Evolutionary conservation across 1,140 invertebrate species (phyloP).

Genomic region (Tetramorium simillimum): DNA sequence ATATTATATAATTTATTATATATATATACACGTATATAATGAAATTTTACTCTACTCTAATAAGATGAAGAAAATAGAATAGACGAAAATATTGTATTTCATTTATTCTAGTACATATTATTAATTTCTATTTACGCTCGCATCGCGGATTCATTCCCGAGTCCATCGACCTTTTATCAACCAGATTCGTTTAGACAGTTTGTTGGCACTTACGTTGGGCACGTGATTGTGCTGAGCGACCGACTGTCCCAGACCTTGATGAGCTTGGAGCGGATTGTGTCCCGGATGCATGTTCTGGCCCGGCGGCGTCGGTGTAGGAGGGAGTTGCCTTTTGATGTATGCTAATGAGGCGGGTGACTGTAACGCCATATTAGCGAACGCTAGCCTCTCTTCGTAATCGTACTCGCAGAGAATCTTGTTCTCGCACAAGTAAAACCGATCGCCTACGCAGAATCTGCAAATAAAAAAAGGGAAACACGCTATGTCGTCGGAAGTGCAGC

Average conservation of each 20-base stretch:
- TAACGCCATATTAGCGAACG: conserved; percentile 96
- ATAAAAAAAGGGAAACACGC: conserved; percentile 52
- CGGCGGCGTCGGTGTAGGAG: conserved; percentile 82
- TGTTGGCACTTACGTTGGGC: conserved; percentile 80
- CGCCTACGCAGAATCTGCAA: conserved; percentile 97
- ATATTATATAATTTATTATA: too few species aligned
- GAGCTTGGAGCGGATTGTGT: conserved; percentile 81
- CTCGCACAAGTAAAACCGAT: conserved; percentile 97
- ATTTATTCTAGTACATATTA: background rate
- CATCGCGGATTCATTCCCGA: background rate
- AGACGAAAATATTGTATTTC: background rate
- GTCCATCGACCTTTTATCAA: background rate
- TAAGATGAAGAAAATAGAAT: background rate
- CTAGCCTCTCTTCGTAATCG: conserved; percentile 97
- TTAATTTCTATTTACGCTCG: conserved; percentile 5
- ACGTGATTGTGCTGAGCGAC: conserved; percentile 83
- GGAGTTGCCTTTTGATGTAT: conserved; percentile 94
- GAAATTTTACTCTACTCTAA: background rate
- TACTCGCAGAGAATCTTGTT: conserved; percentile 99
- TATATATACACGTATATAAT: background rate
- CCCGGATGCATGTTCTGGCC: conserved; percentile 80
- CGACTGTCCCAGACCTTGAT: conserved; percentile 79
- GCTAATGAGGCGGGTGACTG: conserved; percentile 93
- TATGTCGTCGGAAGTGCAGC: background rate
- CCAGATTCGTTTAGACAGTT: background rate